phyloP scores from a whole-genome alignment of 2,888 invertebrate genomes.

The Emmelina monodactyla region DNA sequence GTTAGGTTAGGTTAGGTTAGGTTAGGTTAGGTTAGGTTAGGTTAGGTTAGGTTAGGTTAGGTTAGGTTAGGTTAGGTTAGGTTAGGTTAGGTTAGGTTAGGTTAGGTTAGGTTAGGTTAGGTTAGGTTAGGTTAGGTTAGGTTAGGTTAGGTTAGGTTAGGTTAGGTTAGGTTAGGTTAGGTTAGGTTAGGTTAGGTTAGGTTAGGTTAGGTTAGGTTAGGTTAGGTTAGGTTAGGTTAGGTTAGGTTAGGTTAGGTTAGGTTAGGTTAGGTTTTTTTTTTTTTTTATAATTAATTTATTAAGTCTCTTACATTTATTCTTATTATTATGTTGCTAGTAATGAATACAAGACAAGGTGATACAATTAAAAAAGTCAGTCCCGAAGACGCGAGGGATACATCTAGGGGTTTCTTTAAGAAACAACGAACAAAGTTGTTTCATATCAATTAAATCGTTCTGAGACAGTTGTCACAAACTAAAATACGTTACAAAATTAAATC shows the following conservation, averaged over 20 bases:
- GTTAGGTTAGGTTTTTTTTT: too few species aligned
- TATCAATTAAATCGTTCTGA: too few species aligned
- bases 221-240: slow-evolving; percentile 15
- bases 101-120: slow-evolving; percentile 14
- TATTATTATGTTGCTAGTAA: too few species aligned
- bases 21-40: slow-evolving; percentile 3
- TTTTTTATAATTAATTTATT: too few species aligned
- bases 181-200: slow-evolving; percentile 15
- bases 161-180: slow-evolving; percentile 15
- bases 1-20: slow-evolving; percentile 7
- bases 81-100: slow-evolving; percentile 14
- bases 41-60: slow-evolving; percentile 1
- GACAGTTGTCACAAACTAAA: too few species aligned
- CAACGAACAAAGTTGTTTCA: too few species aligned
- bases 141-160: slow-evolving; percentile 15
- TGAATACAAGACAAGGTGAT: too few species aligned
- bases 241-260: slow-evolving; percentile 17
- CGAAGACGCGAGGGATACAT: too few species aligned
- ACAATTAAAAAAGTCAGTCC: too few species aligned
- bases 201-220: slow-evolving; percentile 14
- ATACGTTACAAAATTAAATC: too few species aligned
- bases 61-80: slow-evolving; percentile 13
- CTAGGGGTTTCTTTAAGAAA: too few species aligned
- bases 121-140: slow-evolving; percentile 14
- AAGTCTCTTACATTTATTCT: too few species aligned